Evolutionary conservation across 1,140 invertebrate genomes (phyloP).

Genomic region (Nebria ingens): DNA sequence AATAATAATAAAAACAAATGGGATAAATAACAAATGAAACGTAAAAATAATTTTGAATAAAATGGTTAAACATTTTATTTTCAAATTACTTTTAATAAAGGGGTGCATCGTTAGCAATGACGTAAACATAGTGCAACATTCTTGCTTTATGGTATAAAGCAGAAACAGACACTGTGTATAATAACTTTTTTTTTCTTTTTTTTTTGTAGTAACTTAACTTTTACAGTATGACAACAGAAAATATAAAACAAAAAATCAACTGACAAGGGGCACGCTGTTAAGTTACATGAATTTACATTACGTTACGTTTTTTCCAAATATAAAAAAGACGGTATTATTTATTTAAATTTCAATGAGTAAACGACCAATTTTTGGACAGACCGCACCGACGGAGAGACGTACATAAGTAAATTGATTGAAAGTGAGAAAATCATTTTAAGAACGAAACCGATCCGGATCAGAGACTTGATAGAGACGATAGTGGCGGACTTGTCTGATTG

Average conservation of each 20-base stretch:
- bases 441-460: neutral
- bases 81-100: conserved; percentile 9
- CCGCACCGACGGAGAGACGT: neutral
- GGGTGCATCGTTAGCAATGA: conserved; percentile 21
- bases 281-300: conserved; percentile 10
- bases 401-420: conserved; percentile 30
- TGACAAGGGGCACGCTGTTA: neutral
- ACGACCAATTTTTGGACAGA: too few species aligned
- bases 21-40: conserved; percentile 16
- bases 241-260: neutral
- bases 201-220: conserved; percentile 6
- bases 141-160: neutral
- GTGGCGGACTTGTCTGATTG: conserved; percentile 13
- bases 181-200: too few species aligned
- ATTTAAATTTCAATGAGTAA: too few species aligned
- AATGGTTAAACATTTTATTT: neutral
- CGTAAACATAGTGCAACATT: neutral
- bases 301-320: conserved; percentile 7
- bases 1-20: conserved; percentile 11
- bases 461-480: too few species aligned
- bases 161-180: neutral
- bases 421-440: conserved; percentile 18
- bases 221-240: neutral
- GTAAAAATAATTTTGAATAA: conserved; percentile 15
- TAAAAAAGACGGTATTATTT: too few species aligned